Evolutionary conservation across 2,113 vertebrate genomes (phyloP), one percentile per base, ranked within the genome.

Genomic region (Sterna hirundo): DNA sequence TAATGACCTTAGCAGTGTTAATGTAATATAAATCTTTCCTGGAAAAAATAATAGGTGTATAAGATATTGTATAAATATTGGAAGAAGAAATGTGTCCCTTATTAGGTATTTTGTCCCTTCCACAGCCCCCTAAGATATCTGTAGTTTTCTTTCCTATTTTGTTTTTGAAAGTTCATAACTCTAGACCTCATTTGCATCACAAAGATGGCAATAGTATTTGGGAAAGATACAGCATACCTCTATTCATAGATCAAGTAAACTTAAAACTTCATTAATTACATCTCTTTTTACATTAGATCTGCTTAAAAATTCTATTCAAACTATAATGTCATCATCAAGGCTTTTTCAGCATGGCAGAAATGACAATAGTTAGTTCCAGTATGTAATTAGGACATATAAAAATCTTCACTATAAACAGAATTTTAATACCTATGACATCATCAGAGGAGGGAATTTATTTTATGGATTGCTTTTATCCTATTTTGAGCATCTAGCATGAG

Each of bases 381-480:
- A 72, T 88, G n/a, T 75, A 91, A 88, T 96, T 97, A 95, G 83
- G 82, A 88, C 74, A 82, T 80, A 93, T 68, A 96, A 94, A 96
- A 94, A 38, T 76, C 78, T 94, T 86, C 80, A 86, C 54, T 88
- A 96, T 91, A 96, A 97, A 83, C 72, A 96, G 78, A 83, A 96
- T 85, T 95, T 96, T 95, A 96, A 96, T 93, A 95, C 46, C 68
- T 92, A 65, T 4, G 2, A 82, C 86, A 72, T 86, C 91, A 86
- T 74, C 86, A 95, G 21, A 93, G 34, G 32, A 89, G 70, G 91
- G 15, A 86, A 94, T 96, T 96, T 77, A 96, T 71, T 88, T 97
- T 89, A 86, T 51, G 90, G 49, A 88, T 83, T 96, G 68, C 90
- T 96, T 97, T 94, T 94, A 94, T 97, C 86, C 62, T 91, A 76